Evolutionary conservation across 2,113 vertebrate genomes (phyloP), one percentile per base, ranked within the genome.

Genomic region (Elaphurus davidianus): DNA sequence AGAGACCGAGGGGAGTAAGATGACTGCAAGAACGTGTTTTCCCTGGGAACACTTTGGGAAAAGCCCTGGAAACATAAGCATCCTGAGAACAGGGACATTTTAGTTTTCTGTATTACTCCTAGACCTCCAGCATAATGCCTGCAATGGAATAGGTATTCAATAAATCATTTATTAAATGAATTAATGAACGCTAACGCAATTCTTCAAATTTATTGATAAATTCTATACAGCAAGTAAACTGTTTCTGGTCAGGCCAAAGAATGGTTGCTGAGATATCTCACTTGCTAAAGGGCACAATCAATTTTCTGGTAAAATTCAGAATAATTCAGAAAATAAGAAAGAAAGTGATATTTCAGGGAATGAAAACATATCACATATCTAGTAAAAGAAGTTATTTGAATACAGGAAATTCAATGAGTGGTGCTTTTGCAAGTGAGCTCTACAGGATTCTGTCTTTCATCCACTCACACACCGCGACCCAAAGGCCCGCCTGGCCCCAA

Each of bases 381-480:
- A 94, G 15, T 52, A 76, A n/a, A 92, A 85, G 25, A 82, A 83
- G 79, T 57, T 96, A 92, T 27, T 91, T 97, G 78, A 64, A 59
- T 76, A n/a, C 1, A 76, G 57, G 45, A 59, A 74, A 92, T n/a
- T 94, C 15, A 67, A 16, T 87, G 64, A 62, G 14, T 17, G 57
- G 78, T 9, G 15, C 3, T 96, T 94, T 96, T 64, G 55, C 45
- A 62, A 87, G 62, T 33, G 14, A 91, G 45, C n/a, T 84, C 55
- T 74, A 10, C 4, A 45, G 30, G 90, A 45, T 40, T 40, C 12
- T n/a, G 33, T 60, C 57, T 54, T 92, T 5, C 1, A 40, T 11
- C 12, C 67, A 6, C 43, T 64, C 74, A 1, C 33, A 10, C 5
- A 9, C 23, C 7, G 14, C 52, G 30, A 83, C 28, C 74, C n/a